These are phyloP conservation scores for Pachydiplax longipennis DNA, from an alignment of 2,888 invertebrate genomes.

Conservation along the genomic window DNA sequence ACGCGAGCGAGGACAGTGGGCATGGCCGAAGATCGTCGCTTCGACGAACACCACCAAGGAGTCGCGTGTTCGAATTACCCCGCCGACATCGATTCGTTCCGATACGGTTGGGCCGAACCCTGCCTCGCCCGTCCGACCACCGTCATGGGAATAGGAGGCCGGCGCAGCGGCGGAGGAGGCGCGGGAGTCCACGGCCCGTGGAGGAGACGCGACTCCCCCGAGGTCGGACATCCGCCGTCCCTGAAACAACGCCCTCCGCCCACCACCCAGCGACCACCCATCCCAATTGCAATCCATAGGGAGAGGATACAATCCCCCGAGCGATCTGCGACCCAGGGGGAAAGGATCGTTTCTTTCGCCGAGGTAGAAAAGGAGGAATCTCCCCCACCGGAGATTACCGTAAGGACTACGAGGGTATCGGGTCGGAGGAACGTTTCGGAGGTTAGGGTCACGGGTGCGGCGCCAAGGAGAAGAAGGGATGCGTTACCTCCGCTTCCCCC, in stretches of 20 bases:
- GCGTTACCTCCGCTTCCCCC: background rate
- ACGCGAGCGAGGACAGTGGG: conserved; percentile 9
- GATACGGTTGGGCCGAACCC: conserved; percentile 10
- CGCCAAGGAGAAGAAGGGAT: background rate
- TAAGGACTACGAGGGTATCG: background rate
- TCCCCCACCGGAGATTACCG: background rate
- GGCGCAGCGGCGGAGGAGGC: background rate
- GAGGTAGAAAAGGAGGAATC: background rate
- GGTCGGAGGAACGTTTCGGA: background rate
- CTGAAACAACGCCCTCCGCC: background rate
- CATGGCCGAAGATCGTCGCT: conserved; percentile 30
- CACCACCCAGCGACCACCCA: background rate
- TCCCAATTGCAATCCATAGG: background rate
- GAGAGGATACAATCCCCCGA: background rate
- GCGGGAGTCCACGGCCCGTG: background rate
- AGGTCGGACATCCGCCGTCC: background rate
- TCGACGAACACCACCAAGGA: conserved; percentile 16
- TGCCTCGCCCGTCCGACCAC: conserved; percentile 7
- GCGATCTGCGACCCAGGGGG: background rate
- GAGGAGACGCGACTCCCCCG: conserved; percentile 9
- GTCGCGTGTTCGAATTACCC: conserved; percentile 18
- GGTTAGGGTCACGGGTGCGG: background rate
- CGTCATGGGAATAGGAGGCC: conserved; percentile 38
- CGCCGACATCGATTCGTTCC: conserved; percentile 31
- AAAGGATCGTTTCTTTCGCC: background rate